Percentiles rank a stretch among this genome's conserved stretches.
Evolutionary conservation across 2,797 vertebrate genomes (phyloP).

Genomic region (Trachurus trachurus): DNA sequence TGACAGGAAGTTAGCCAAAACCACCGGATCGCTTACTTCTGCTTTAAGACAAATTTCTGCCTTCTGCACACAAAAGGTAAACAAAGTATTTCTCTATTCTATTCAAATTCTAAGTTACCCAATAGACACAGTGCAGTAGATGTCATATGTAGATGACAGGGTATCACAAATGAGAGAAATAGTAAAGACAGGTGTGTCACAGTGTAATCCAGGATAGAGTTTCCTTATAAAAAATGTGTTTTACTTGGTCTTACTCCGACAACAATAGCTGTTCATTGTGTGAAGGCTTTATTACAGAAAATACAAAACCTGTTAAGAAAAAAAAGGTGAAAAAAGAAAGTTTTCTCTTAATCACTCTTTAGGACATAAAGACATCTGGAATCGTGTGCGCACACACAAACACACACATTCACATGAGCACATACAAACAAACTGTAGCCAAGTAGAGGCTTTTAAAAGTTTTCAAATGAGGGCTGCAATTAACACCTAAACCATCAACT

Average conservation of each 20-base stretch:
- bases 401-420: conserved; percentile 1
- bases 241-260: background rate
- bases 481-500: conserved; percentile 72
- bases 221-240: too few species aligned
- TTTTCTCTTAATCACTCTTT: background rate
- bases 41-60: too few species aligned
- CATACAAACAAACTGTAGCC: conserved; percentile 8
- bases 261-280: background rate
- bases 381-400: background rate
- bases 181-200: too few species aligned
- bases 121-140: too few species aligned
- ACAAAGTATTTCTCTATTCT: too few species aligned
- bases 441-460: conserved; percentile 9
- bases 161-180: too few species aligned
- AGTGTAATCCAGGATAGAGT: too few species aligned
- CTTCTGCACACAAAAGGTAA: too few species aligned
- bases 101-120: too few species aligned
- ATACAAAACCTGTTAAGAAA: background rate
- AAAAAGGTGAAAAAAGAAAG: background rate
- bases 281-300: background rate
- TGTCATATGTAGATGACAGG: too few species aligned
- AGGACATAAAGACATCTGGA: conserved; percentile 1
- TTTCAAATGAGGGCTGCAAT: conserved; percentile 63
- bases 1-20: too few species aligned
- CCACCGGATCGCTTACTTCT: too few species aligned